Base-by-base conservation (phyloP, 2,888 invertebrate species). In the Erebia palarica region DNA sequence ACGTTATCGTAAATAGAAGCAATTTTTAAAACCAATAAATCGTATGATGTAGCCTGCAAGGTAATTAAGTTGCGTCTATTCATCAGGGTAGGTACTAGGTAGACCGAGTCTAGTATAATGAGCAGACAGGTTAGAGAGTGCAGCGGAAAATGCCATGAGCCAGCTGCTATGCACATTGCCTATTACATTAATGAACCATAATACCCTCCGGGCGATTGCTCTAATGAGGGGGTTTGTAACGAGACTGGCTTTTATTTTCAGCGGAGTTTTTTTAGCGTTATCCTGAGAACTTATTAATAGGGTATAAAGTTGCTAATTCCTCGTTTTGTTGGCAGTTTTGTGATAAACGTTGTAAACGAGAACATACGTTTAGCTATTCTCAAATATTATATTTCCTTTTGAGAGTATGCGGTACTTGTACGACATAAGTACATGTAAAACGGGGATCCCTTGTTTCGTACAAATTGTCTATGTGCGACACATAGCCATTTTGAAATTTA, bases 221-320 rank as follows among this genome's bases (percentile, higher is more conserved):
- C 61, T 61, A 61, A 61, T 44, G 61, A 61, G 44, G 61, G 61
- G 9, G 44, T 18, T 44, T 47, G 44, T 44, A 44, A 44, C 44
- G 11, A 44, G 44, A 60, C 44, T 7, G 8, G 27, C 59, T 60
- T 47, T 61, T 44, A 18, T 44, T 18, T 61, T 44, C 44, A 61
- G 7, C 44, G 16, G 3, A 44, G 60, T 7, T 44, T 44, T 60
- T 16, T 60, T 36, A 42, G 9, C 36, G 59, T 42, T 60, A 42
- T 53, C 53, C 9, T 53, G 9, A 9, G 44, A 16, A 10, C 42
- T 60, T 18, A 16, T 60, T 18, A 2, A 1, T n/a, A 1, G 3
- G 44, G 1, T 51, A 16, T 3, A 18, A 9, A 16, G n/a, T 14
- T n/a, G 9, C 44, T 16, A 3, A 16, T 44, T 44, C 5, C 16